A percentile compares a stretch with the other conserved stretches of the same genome.
Conservation (phyloP, 2,113 vertebrate genomes). For the Etheostoma cragini region DNA sequence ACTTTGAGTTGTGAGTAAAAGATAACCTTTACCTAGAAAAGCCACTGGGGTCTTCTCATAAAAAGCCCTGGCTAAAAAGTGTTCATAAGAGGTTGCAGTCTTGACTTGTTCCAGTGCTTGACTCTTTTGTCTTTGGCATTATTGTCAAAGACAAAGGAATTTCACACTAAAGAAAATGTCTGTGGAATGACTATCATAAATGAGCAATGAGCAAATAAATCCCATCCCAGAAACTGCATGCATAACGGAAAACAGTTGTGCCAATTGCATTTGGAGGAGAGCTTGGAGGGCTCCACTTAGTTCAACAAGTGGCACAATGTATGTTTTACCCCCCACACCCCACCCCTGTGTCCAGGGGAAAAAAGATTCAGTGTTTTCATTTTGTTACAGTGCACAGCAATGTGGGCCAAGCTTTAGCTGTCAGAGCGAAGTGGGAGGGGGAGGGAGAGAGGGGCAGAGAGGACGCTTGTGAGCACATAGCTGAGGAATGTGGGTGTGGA, state of each 20-base stretch:
- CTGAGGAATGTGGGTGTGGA: constrained; percentile 83
- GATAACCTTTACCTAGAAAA: constrained; percentile 60
- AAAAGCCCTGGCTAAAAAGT: constrained; percentile 25
- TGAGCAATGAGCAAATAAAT: not conserved
- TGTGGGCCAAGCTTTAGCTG: constrained; percentile 77
- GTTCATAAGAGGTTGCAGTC: constrained; percentile 8
- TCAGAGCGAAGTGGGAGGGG: constrained; percentile 61
- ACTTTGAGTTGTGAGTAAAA: constrained; percentile 65
- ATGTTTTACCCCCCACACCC: constrained; percentile 9
- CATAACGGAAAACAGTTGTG: constrained; percentile 22
- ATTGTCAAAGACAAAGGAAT: not conserved
- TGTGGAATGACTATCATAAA: constrained; percentile 31
- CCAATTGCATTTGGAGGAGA: constrained; percentile 27
- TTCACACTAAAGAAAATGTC: constrained; percentile 1
- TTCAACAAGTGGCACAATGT: constrained; percentile 1
- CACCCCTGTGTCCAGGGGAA: constrained; percentile 15
- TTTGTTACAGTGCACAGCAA: constrained; percentile 59
- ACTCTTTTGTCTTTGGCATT: not conserved
- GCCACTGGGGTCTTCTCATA: constrained; percentile 38
- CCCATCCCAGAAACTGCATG: constrained; percentile 1
- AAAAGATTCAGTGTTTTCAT: constrained; percentile 46
- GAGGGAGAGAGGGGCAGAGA: constrained; percentile 38
- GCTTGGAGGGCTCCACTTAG: constrained; percentile 9
- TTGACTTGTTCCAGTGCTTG: not conserved
- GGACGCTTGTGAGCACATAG: constrained; percentile 76